Evolutionary conservation across 2,888 invertebrate genomes (phyloP).

Genomic region (Patella pellucida): DNA sequence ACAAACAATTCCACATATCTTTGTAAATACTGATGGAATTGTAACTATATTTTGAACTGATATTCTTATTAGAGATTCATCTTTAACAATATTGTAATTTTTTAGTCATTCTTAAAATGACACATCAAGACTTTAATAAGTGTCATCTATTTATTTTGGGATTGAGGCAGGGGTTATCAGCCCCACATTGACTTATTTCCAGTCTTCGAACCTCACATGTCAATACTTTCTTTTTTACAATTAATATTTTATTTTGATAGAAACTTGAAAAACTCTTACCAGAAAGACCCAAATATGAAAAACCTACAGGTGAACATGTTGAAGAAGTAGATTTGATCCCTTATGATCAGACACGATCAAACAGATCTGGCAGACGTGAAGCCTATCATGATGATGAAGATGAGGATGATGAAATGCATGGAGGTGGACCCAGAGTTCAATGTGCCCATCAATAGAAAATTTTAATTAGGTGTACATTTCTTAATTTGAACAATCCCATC

Average conservation of each 20-base stretch:
- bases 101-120: no score
- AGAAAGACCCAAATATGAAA: conserved; percentile 78
- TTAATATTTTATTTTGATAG: conserved; percentile 71
- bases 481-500: no score
- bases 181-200: no score
- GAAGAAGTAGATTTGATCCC: conserved; percentile 89
- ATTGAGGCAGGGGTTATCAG: no score
- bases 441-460: conserved; percentile 82
- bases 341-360: conserved; percentile 77
- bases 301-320: conserved; percentile 85
- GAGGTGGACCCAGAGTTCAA: conserved; percentile 76
- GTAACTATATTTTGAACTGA: no score
- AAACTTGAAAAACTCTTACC: conserved; percentile 83
- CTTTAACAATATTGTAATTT: no score
- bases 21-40: no score
- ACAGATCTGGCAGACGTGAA: conserved; percentile 69
- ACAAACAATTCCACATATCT: no score
- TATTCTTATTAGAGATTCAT: no score
- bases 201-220: no score
- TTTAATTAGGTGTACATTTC: background rate
- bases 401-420: conserved; percentile 79
- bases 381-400: conserved; percentile 79
- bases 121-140: no score
- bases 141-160: no score
- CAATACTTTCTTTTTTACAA: background rate